Evolutionary conservation across 2,113 vertebrate species (phyloP), one percentile per base, ranked within the genome.

Genomic region (Lycaon pictus): DNA sequence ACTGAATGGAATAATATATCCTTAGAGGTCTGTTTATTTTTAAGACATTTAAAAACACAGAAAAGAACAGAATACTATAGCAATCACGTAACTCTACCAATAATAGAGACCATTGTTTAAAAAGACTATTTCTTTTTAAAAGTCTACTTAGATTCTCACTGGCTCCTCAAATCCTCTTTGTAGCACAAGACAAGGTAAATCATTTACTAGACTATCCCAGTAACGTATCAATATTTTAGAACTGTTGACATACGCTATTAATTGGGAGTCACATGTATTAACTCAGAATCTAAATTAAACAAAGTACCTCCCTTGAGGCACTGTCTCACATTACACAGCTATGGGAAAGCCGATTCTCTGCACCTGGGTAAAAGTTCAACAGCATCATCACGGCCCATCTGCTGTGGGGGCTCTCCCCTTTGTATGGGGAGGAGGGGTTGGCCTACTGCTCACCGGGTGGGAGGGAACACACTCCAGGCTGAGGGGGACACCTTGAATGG

Each of bases 231-330:
- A 13, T 25, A 27, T 76, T 91, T 95, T 89, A 27, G 71, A 93
- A 90, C 86, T 83, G 55, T 86, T 97, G 86, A 95, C 87, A 86
- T 12, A 60, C 5, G 53, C 71, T 88, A 63, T 89, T 71, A 91
- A 51, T 22, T 65, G 76, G 22, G 17, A 86, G 89, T 74, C 53
- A 72, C 19, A 43, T n/a, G 37, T 58, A 63, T 80, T 72, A 81
- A 74, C n/a, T 72, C 27, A 72, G 71, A 32, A 60, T 55, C 58
- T 63, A 95, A 71, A 76, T 37, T 80, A 97, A 95, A 96, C 48
- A 91, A 58, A 69, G 43, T 25, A 7, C 71, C 71, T 93, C 58
- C 76, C 89, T 15, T 4, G n/a, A 71, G 81, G 17, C 16, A 19
- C 22, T 9, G 25, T 32, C n/a, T 84, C 63, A 17, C 29, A 19